A percentile compares a stretch with the other conserved stretches of the same genome.
Evolutionary conservation across 2,797 vertebrate genomes (phyloP).

Genomic region (Botia almorhae): DNA sequence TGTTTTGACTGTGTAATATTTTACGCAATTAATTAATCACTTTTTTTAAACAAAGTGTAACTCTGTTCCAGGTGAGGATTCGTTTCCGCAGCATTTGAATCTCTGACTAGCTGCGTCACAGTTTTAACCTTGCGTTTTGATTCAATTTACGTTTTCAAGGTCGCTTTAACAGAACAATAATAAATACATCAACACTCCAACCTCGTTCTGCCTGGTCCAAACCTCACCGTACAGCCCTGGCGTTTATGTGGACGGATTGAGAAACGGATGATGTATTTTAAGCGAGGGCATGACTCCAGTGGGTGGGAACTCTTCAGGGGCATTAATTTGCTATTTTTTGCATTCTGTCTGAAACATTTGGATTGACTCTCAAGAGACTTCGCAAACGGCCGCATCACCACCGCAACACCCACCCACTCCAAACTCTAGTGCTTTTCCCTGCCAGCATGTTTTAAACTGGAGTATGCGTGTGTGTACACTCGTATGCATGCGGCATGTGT

Average conservation of each 20-base stretch:
- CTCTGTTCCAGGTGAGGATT: conserved; percentile 19
- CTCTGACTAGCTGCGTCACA: background rate
- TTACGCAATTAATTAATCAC: conserved; percentile 16
- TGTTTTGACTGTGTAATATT: conserved; percentile 24
- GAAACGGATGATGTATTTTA: conserved; percentile 69
- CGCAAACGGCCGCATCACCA: conserved; percentile 65
- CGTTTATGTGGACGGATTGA: conserved; percentile 22
- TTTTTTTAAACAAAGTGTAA: conserved; percentile 27
- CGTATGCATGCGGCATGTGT: conserved; percentile 18
- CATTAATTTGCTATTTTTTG: conserved; percentile 84
- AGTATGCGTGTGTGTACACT: conserved; percentile 13
- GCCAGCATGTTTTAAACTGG: conserved; percentile 60
- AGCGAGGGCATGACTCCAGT: conserved; percentile 76
- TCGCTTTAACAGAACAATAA: conserved; percentile 38
- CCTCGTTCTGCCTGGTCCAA: conserved; percentile 17
- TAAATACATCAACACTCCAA: conserved; percentile 24
- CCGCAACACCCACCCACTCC: conserved; percentile 75
- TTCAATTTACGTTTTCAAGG: conserved; percentile 46
- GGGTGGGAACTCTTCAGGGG: conserved; percentile 78
- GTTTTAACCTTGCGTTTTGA: conserved; percentile 39
- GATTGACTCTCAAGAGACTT: conserved; percentile 76
- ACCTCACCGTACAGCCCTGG: background rate
- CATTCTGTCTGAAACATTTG: conserved; percentile 78
- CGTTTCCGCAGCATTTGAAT: conserved; percentile 43
- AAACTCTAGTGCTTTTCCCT: conserved; percentile 78